Evolutionary conservation across 2,888 invertebrate species (phyloP).

Genomic region (Plusia festucae): DNA sequence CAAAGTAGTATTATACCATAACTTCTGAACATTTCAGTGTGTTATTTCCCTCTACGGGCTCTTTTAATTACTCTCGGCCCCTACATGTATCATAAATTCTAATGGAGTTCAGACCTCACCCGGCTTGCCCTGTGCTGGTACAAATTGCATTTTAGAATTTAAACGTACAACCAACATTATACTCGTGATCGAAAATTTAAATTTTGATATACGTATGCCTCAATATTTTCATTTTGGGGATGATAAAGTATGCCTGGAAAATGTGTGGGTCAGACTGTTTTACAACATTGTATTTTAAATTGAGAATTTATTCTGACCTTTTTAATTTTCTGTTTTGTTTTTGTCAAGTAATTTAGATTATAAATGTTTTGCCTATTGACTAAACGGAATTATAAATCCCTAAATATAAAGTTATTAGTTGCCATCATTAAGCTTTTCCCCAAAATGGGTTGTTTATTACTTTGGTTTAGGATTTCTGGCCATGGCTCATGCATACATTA

Average conservation of each 20-base stretch:
- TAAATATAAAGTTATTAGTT: not conserved
- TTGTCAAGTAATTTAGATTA: constrained; percentile 4
- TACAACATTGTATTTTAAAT: constrained; percentile 9
- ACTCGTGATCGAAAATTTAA: constrained; percentile 55
- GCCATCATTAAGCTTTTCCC: no score
- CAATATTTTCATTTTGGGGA: constrained; percentile 48
- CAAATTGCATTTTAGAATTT: constrained; percentile 83
- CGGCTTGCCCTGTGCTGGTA: constrained; percentile 59
- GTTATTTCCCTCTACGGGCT: constrained; percentile 81
- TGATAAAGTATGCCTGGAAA: constrained; percentile 20
- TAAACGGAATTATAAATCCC: not conserved
- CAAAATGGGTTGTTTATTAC: no score
- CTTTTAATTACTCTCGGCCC: constrained; percentile 84
- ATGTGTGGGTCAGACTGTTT: constrained; percentile 14
- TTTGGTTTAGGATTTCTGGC: no score
- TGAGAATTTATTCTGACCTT: constrained; percentile 13
- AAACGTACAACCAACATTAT: constrained; percentile 63
- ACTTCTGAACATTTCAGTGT: constrained; percentile 66
- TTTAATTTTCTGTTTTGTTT: constrained; percentile 9
- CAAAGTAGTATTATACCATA: constrained; percentile 69
- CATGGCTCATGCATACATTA: no score
- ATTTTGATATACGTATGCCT: constrained; percentile 49
- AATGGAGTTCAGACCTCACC: constrained; percentile 75
- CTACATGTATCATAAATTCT: constrained; percentile 86
- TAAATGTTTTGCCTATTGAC: not conserved